phyloP scores from a whole-genome alignment of 2,888 invertebrate genomes.

The Pteria penguin region DNA sequence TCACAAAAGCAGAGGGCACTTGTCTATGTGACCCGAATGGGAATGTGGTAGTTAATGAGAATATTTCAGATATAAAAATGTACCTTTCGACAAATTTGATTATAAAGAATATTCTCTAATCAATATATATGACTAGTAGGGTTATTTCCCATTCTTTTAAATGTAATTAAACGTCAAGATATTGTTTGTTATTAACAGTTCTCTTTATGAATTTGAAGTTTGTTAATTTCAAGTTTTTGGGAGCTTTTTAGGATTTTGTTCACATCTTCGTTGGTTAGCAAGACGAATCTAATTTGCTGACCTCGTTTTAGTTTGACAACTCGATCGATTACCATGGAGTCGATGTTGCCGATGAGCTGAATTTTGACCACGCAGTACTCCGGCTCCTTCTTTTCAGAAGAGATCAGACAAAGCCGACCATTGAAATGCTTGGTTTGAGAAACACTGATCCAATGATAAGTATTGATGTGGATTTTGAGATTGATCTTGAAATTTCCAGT shows the following conservation, averaged over 20 bases:
- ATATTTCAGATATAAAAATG: no score
- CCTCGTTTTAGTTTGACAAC: background rate
- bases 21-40: no score
- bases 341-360: background rate
- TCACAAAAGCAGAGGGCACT: no score
- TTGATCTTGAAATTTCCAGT: background rate
- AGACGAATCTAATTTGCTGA: background rate
- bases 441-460: background rate
- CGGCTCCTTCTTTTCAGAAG: background rate
- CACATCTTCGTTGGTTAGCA: background rate
- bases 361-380: background rate
- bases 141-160: no score
- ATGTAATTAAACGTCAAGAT: no score
- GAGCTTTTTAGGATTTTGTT: background rate
- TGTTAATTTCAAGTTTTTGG: no score
- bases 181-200: background rate
- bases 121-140: no score
- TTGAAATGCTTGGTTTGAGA: background rate
- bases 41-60: no score
- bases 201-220: background rate
- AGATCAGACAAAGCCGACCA: background rate
- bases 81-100: no score
- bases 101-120: no score
- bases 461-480: background rate
- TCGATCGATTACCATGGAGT: background rate